A percentile compares a stretch with the other conserved stretches of the same genome.
These are phyloP conservation scores for Psittacula echo DNA, from an alignment of 2,797 vertebrate genomes.

Conservation along the genomic window DNA sequence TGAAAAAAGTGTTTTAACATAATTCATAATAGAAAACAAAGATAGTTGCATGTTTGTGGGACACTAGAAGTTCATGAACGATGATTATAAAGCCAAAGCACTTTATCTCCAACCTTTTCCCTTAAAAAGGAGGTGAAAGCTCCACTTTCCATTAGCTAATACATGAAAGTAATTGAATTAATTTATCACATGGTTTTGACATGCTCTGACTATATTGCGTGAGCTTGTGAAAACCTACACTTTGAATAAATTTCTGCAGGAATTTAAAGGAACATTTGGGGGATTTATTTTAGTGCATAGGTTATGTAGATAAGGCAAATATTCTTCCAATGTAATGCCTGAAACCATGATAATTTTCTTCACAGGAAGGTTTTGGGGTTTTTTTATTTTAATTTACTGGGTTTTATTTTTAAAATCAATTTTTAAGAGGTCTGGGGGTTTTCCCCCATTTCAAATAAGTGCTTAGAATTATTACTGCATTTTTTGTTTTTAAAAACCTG, in stretches of 20 bases:
- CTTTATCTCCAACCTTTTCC: slow-evolving; percentile 32
- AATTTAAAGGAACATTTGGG: not conserved
- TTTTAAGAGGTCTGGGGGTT: not conserved
- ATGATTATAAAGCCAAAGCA: slow-evolving; percentile 44
- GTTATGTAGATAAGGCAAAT: not conserved
- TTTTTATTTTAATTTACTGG: not conserved
- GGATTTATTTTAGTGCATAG: not conserved
- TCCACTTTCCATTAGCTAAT: slow-evolving; percentile 33
- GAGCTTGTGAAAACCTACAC: slow-evolving; percentile 28
- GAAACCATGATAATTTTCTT: not conserved
- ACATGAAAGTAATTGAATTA: not conserved
- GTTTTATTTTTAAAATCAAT: not conserved
- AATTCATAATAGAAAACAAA: slow-evolving; percentile 33
- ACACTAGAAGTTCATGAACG: slow-evolving; percentile 27
- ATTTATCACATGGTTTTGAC: slow-evolving; percentile 49
- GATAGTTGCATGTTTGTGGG: slow-evolving; percentile 57
- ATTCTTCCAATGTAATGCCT: not conserved
- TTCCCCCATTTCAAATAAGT: not conserved
- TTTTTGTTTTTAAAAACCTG: not conserved
- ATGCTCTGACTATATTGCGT: not conserved
- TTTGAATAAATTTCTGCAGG: not conserved
- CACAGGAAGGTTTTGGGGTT: not conserved
- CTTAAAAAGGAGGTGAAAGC: slow-evolving; percentile 56
- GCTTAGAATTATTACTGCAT: not conserved
- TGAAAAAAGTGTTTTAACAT: slow-evolving; percentile 69